Evolutionary conservation across 2,888 invertebrate species (phyloP).

Genomic region (Mesorhabditis spiculigera): DNA sequence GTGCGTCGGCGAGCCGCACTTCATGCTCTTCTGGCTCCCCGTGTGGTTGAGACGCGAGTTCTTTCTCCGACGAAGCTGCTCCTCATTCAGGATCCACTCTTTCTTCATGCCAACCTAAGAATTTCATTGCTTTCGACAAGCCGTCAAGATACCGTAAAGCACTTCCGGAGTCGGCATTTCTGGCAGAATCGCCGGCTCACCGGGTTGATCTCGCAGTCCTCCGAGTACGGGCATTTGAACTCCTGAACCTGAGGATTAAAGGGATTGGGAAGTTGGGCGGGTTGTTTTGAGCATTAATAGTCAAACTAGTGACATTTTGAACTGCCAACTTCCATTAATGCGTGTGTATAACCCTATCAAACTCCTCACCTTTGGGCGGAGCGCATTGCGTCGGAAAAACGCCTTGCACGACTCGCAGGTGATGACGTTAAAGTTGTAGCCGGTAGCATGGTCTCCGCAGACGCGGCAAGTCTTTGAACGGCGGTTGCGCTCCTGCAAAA

Average conservation of each 20-base stretch:
- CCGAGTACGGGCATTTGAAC: constrained; percentile 56
- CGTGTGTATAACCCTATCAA: neutral
- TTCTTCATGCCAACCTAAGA: constrained; percentile 85
- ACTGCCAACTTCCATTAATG: too few relatives aligned
- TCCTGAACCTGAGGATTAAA: constrained; percentile 28
- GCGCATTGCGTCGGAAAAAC: constrained; percentile 88
- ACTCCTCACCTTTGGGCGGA: constrained; percentile 73
- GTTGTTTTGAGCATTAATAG: neutral
- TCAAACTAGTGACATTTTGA: neutral
- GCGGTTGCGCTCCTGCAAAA: constrained; percentile 40
- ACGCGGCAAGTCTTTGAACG: constrained; percentile 53
- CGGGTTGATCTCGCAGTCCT: constrained; percentile 55
- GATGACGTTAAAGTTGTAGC: constrained; percentile 55
- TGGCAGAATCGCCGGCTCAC: constrained; percentile 77
- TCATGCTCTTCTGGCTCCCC: constrained; percentile 18
- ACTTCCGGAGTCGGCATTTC: constrained; percentile 88
- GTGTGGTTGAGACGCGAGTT: constrained; percentile 53
- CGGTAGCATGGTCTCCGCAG: constrained; percentile 55
- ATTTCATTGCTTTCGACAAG: constrained; percentile 2
- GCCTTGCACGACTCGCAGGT: constrained; percentile 85
- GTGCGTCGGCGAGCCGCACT: constrained; percentile 7
- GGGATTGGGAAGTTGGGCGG: neutral
- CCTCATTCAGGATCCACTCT: constrained; percentile 93
- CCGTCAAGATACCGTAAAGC: constrained; percentile 66
- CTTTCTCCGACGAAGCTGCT: constrained; percentile 66